Evolutionary conservation across 2,113 vertebrate genomes (phyloP).

Genomic region (Chloropsis cyanopogon): DNA sequence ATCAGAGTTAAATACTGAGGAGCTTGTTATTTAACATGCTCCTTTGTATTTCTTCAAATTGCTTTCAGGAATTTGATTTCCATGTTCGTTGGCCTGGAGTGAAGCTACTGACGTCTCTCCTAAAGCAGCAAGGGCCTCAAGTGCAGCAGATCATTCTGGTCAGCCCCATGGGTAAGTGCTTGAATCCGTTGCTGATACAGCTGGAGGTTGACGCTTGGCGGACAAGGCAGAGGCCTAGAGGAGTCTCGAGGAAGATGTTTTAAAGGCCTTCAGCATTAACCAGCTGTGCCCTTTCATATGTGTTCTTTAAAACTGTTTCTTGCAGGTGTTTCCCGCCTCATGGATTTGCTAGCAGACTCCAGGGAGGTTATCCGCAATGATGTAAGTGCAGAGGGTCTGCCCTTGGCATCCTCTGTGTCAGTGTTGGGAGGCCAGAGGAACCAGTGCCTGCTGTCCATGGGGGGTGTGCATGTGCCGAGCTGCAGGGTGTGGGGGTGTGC

Average conservation of each 20-base stretch:
- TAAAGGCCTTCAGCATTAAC: not conserved
- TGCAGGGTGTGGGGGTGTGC: not conserved
- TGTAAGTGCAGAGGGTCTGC: constrained; percentile 73
- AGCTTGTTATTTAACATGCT: not conserved
- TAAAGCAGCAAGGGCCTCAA: constrained; percentile 89
- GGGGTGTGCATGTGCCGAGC: not conserved
- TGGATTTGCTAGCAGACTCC: constrained; percentile 95
- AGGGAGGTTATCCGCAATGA: constrained; percentile 98
- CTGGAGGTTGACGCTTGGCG: not conserved
- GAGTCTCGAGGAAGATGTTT: not conserved
- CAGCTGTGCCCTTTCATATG: not conserved
- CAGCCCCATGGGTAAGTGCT: constrained; percentile 92
- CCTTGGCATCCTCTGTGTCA: fast-evolving
- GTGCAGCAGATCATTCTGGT: constrained; percentile 95
- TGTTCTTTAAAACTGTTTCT: not conserved
- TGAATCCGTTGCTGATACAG: not conserved
- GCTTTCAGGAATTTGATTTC: constrained; percentile 93
- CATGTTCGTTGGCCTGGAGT: constrained; percentile 97
- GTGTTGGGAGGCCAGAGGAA: fast-evolving
- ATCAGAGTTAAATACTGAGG: not conserved
- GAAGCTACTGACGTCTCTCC: constrained; percentile 88
- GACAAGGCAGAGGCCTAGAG: not conserved
- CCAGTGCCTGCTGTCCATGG: fast-evolving
- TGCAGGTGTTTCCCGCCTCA: constrained; percentile 92
- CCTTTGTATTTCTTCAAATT: not conserved